Conservation (phyloP, 2,113 vertebrate species). For the human (Homo sapiens) region DNA sequence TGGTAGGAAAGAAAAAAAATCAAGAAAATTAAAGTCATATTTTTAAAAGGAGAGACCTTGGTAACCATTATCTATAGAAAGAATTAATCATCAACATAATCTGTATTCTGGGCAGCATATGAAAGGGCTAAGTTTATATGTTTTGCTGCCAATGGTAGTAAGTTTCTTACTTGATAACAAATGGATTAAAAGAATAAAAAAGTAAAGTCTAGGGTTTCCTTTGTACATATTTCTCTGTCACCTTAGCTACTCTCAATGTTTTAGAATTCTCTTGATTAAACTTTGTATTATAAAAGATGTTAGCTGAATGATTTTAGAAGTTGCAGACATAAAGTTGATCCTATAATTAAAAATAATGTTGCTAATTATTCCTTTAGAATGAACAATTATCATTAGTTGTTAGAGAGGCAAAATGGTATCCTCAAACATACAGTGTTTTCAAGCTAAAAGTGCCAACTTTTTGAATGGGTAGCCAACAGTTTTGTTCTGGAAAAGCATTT, state of each 20-base stretch:
- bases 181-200: conserved; percentile 70
- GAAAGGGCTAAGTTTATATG: conserved; percentile 64
- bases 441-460: background rate
- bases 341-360: conserved; percentile 30
- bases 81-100: conserved; percentile 60
- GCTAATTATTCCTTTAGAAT: background rate
- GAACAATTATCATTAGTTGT: background rate
- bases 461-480: background rate
- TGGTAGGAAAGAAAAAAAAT: conserved; percentile 36
- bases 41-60: conserved; percentile 68
- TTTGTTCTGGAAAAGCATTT: background rate
- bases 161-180: conserved; percentile 75
- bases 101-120: conserved; percentile 61
- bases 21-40: conserved; percentile 58
- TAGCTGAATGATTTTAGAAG: conserved; percentile 62
- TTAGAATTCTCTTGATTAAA: conserved; percentile 78
- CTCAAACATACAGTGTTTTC: conserved; percentile 19
- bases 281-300: conserved; percentile 68
- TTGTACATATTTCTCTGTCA: conserved; percentile 77
- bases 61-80: conserved; percentile 59
- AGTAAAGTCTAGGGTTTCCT: conserved; percentile 55
- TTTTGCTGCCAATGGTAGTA: conserved; percentile 71
- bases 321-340: conserved; percentile 59
- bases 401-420: background rate
- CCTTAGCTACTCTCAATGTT: conserved; percentile 62